phyloP scores from a whole-genome alignment of 2,797 vertebrate species.

The Pteronotus mesoamericanus region DNA sequence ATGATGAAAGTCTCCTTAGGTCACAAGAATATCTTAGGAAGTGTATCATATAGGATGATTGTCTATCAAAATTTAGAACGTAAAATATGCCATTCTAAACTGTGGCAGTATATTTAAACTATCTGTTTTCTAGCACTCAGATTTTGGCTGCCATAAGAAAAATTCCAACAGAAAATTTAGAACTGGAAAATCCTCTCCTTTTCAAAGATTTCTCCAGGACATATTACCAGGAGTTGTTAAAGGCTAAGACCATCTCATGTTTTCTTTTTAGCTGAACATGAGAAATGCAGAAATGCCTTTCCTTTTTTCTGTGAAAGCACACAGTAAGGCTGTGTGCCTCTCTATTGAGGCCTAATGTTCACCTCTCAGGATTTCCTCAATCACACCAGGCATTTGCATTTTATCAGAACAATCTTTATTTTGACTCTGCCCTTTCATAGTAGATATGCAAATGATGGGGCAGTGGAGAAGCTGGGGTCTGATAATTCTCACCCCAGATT shows the following conservation, averaged over 20 bases:
- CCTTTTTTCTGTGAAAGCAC: background rate
- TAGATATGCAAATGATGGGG: background rate
- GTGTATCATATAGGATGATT: constrained; percentile 38
- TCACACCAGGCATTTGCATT: constrained; percentile 1
- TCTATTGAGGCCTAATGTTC: background rate
- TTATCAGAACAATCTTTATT: constrained; percentile 4
- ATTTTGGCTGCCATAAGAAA: constrained; percentile 39
- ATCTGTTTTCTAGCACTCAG: constrained; percentile 40
- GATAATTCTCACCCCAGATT: background rate
- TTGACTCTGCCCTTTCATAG: background rate
- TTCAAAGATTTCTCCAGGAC: constrained; percentile 35
- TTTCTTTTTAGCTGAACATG: background rate
- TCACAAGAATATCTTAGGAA: constrained; percentile 47
- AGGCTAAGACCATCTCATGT: background rate
- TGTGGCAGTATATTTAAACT: constrained; percentile 55
- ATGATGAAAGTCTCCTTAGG: constrained; percentile 24
- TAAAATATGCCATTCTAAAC: constrained; percentile 59
- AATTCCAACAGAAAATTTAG: background rate
- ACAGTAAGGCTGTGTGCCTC: background rate
- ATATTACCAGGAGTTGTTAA: background rate
- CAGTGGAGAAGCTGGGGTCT: background rate
- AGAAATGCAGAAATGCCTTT: constrained; percentile 10
- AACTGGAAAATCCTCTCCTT: constrained; percentile 30
- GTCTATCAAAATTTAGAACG: constrained; percentile 65
- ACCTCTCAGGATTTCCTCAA: background rate